phyloP scores from a whole-genome alignment of 2,113 vertebrate genomes.

The Fregetta grallaria region DNA sequence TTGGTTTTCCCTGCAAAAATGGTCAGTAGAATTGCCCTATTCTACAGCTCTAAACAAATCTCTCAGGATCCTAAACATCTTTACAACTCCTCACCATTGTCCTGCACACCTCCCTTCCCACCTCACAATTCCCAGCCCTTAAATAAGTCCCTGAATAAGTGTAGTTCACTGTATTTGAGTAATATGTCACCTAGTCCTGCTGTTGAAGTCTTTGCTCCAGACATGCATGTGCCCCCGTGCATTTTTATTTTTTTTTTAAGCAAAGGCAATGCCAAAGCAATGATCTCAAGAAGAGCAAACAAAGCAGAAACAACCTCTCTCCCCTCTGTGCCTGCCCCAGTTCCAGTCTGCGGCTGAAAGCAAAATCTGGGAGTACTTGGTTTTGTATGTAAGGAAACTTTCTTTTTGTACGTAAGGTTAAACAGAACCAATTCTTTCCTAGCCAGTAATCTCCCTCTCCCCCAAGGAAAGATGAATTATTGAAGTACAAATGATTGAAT shows the following conservation, averaged over 20 bases:
- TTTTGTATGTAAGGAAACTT: background rate
- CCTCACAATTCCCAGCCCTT: background rate
- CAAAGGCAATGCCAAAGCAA: background rate
- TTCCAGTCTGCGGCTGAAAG: background rate
- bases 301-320: background rate
- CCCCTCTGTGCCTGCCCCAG: background rate
- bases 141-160: background rate
- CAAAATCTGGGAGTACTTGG: background rate
- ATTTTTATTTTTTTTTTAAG: background rate
- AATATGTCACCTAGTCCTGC: background rate
- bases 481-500: background rate
- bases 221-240: rapidly evolving
- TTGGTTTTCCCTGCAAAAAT: background rate
- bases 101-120: background rate
- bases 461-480: background rate
- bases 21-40: background rate
- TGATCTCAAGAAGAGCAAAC: background rate
- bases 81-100: background rate
- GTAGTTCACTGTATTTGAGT: background rate
- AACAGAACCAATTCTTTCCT: background rate
- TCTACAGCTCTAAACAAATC: background rate
- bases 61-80: background rate
- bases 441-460: background rate
- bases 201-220: background rate
- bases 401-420: background rate